A percentile compares a stretch with the other conserved stretches of the same genome.
These are phyloP conservation scores for Coracopsis vasa DNA, from an alignment of 2,113 vertebrate genomes.

Conservation along the genomic window DNA sequence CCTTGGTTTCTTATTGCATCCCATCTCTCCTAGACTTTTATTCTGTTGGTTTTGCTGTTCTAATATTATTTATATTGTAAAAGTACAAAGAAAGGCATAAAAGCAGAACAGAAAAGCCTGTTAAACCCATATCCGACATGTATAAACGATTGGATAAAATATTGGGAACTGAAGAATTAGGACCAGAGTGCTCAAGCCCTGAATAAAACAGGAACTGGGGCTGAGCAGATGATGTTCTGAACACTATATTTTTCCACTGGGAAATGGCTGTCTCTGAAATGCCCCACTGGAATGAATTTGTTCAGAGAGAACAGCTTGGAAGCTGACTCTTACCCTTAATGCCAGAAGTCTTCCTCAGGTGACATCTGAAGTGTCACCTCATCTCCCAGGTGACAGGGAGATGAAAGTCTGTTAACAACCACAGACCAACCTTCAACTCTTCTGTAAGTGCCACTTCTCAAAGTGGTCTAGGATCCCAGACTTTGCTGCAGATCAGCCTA, in stretches of 20 bases:
- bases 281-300: background rate
- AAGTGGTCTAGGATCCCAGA: background rate
- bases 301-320: background rate
- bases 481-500: background rate
- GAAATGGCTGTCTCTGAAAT: background rate
- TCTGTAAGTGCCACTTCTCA: background rate
- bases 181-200: background rate
- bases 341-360: background rate
- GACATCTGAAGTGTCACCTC: background rate
- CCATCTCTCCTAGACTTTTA: background rate
- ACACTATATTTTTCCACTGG: background rate
- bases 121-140: background rate
- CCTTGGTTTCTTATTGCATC: background rate
- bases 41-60: background rate
- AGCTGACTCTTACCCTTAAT: background rate
- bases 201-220: constrained; percentile 13
- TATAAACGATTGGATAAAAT: background rate
- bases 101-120: background rate
- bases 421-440: background rate
- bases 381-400: background rate
- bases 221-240: background rate
- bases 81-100: background rate
- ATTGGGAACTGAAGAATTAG: background rate
- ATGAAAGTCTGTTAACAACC: background rate
- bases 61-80: background rate